Conservation (phyloP, 2,888 invertebrate species). For the Silvanus unidentatus region DNA sequence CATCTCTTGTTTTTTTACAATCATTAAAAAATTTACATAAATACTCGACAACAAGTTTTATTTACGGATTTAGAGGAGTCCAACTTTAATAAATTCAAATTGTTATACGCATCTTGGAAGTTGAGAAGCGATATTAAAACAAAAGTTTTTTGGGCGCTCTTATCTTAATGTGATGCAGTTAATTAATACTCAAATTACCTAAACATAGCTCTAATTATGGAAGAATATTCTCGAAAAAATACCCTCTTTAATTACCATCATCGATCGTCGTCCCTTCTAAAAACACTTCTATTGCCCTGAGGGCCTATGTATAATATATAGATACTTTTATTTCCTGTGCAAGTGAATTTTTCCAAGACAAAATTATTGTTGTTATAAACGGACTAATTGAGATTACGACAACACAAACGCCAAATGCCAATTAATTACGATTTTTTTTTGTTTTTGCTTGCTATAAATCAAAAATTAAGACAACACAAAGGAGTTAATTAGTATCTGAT, state of each 20-base stretch:
- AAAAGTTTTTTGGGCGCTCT: constrained; percentile 24
- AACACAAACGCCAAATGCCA: no score
- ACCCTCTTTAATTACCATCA: constrained; percentile 32
- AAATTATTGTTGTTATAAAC: no score
- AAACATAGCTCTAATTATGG: constrained; percentile 38
- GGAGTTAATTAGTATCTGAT: constrained; percentile 27
- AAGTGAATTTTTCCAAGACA: no score
- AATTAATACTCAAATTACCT: constrained; percentile 37
- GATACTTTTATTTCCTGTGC: no score
- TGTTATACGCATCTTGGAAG: constrained; percentile 17
- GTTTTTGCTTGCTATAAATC: constrained; percentile 7
- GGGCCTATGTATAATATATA: no score
- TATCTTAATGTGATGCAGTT: constrained; percentile 35
- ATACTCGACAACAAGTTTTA: constrained; percentile 25
- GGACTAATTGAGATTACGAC: no score
- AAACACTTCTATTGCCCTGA: constrained; percentile 3
- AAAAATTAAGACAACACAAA: constrained; percentile 28
- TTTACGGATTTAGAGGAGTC: constrained; percentile 26
- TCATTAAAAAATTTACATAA: constrained; percentile 32
- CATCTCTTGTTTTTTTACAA: constrained; percentile 10
- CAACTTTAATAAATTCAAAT: constrained; percentile 32
- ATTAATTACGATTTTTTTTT: neutral
- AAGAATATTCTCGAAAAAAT: constrained; percentile 34
- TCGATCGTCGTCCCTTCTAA: constrained; percentile 17
- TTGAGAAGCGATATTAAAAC: constrained; percentile 10